Evolutionary conservation across 2,113 vertebrate species (phyloP).

Genomic region (Colossoma macropomum): DNA sequence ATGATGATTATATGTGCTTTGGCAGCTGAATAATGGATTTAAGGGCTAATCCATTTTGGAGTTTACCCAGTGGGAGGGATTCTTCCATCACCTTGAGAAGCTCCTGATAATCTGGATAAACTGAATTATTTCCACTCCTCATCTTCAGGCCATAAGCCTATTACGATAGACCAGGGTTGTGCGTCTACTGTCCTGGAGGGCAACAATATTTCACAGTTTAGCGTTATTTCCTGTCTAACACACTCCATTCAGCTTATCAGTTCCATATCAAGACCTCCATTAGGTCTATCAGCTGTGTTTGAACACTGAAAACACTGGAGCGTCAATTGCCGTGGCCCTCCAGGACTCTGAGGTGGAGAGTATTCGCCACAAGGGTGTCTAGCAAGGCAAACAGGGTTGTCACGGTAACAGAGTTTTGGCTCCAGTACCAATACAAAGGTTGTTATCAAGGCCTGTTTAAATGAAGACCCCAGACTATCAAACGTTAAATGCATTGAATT

Average conservation of each 20-base stretch:
- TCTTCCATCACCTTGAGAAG: slow-evolving; percentile 43
- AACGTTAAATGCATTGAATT: too few relatives aligned
- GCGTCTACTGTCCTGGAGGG: not conserved
- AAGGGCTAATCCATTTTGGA: slow-evolving; percentile 46
- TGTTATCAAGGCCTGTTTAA: too few relatives aligned
- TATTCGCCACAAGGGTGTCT: not conserved
- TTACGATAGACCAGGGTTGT: not conserved
- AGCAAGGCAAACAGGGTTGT: not conserved
- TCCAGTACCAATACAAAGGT: too few relatives aligned
- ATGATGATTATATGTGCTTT: slow-evolving; percentile 25
- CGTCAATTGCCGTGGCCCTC: not conserved
- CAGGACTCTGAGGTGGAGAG: not conserved
- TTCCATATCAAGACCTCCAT: not conserved
- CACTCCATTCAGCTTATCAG: not conserved
- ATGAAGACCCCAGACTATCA: too few relatives aligned
- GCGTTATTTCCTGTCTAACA: not conserved
- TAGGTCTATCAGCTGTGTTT: not conserved
- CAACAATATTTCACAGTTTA: not conserved
- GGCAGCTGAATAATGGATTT: slow-evolving; percentile 43
- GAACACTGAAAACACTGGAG: not conserved
- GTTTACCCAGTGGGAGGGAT: slow-evolving; percentile 44
- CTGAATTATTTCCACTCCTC: slow-evolving; percentile 41
- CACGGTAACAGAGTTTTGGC: too few relatives aligned
- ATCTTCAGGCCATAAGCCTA: slow-evolving; percentile 17
- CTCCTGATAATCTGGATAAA: slow-evolving; percentile 56